Evolutionary conservation across 35 echinoderm and acorn worm species (phyloP).

Genomic region (Diadema setosum): DNA sequence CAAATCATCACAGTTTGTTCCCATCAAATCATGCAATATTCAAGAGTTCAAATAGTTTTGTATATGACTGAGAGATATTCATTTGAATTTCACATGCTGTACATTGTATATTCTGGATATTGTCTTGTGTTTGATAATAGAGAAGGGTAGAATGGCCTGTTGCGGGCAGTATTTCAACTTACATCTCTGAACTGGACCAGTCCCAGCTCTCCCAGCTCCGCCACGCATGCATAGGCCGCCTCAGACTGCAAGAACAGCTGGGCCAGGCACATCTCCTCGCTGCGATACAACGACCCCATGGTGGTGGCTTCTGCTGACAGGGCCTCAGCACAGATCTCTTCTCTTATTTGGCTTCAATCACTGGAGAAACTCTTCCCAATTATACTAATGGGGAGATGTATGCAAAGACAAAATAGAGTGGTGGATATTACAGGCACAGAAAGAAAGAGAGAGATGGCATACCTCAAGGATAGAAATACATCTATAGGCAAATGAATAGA

Average conservation of each 20-base stretch:
- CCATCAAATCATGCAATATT: no score
- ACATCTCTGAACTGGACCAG: conserved; percentile 97
- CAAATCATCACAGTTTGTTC: neutral
- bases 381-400: neutral
- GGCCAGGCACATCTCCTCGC: conserved; percentile 94
- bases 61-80: no score
- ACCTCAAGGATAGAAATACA: no score
- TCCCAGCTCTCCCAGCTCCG: conserved; percentile 94
- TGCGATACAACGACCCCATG: conserved; percentile 44
- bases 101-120: no score
- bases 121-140: no score
- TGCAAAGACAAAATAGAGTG: neutral
- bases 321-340: neutral
- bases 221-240: conserved; percentile 81
- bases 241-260: conserved; percentile 98
- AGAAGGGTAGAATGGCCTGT: no score
- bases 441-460: neutral
- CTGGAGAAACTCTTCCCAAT: neutral
- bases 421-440: neutral
- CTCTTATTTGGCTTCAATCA: neutral
- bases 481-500: neutral
- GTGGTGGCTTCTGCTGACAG: neutral
- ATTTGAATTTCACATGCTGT: no score
- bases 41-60: no score
- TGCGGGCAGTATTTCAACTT: no score